A percentile compares a stretch with the other conserved stretches of the same genome.
These are phyloP conservation scores for Morinoia aosen DNA, from an alignment of 2,888 invertebrate genomes.

Conservation along the genomic window DNA sequence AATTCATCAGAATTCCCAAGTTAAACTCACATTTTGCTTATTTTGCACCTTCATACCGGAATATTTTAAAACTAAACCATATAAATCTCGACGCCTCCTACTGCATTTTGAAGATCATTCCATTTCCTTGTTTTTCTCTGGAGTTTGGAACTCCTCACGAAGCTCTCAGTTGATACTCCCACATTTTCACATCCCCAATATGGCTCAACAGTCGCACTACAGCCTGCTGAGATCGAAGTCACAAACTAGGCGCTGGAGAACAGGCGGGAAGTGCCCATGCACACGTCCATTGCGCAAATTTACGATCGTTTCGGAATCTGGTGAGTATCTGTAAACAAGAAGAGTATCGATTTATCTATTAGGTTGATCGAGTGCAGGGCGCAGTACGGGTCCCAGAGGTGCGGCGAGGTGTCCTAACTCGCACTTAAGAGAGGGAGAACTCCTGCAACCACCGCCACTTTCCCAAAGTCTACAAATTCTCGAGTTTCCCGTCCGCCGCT, in stretches of 20 bases:
- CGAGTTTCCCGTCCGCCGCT: not conserved
- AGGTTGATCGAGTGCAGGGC: conserved; percentile 52
- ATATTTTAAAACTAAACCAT: not conserved
- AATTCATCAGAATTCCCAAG: no score
- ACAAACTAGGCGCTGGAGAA: not conserved
- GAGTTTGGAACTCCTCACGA: not conserved
- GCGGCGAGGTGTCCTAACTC: conserved; percentile 43
- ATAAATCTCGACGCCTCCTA: not conserved
- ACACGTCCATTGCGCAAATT: conserved; percentile 28
- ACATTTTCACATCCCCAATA: not conserved
- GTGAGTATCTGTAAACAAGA: conserved; percentile 54
- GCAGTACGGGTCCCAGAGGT: conserved; percentile 13
- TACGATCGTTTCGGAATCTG: conserved; percentile 54
- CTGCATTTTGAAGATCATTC: not conserved
- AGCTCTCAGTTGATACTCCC: not conserved
- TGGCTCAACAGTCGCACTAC: not conserved
- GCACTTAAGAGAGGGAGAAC: conserved; percentile 32
- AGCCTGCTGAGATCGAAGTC: not conserved
- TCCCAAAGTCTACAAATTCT: not conserved
- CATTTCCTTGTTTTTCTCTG: not conserved
- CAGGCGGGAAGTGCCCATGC: not conserved
- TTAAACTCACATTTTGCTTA: no score
- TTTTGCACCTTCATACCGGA: no score
- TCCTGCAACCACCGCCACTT: conserved; percentile 17
- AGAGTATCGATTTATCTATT: conserved; percentile 54